Evolutionary conservation across 2,888 invertebrate species (phyloP).

Genomic region (Zaprionus obscuricornis): DNA sequence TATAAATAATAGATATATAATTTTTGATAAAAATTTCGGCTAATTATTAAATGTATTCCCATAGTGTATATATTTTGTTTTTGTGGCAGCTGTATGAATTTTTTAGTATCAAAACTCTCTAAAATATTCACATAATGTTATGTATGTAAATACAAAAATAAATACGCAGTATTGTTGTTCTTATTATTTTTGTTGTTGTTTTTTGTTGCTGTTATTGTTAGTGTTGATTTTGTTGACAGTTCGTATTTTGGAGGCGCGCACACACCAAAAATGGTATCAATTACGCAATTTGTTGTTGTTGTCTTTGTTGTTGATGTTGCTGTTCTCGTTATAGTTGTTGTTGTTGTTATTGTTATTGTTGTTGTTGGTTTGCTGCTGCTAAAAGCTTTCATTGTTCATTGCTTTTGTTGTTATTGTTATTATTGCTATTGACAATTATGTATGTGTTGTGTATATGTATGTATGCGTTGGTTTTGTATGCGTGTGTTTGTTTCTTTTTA

Average conservation of each 20-base stretch:
- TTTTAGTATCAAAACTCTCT: no score
- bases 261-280: constrained; percentile 65
- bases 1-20: no score
- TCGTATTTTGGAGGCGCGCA: constrained; percentile 39
- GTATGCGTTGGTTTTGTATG: constrained; percentile 5
- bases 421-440: constrained; percentile 16
- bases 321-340: constrained; percentile 8
- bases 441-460: constrained; percentile 6
- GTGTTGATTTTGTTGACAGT: constrained; percentile 37
- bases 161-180: no score
- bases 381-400: constrained; percentile 46
- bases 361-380: constrained; percentile 23
- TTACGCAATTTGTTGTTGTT: constrained; percentile 62
- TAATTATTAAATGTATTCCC: no score
- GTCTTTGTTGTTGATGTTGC: constrained; percentile 21
- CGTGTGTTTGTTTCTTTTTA: constrained; percentile 5
- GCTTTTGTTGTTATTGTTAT: no score
- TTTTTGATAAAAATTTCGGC: no score
- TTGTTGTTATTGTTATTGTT: constrained; percentile 25
- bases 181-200: no score
- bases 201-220: constrained; percentile 8
- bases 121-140: no score
- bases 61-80: no score
- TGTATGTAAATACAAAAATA: no score
- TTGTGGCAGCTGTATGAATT: no score